These are phyloP conservation scores for Drosophila infuscata DNA, from an alignment of 2,888 invertebrate species.

Conservation along the genomic window DNA sequence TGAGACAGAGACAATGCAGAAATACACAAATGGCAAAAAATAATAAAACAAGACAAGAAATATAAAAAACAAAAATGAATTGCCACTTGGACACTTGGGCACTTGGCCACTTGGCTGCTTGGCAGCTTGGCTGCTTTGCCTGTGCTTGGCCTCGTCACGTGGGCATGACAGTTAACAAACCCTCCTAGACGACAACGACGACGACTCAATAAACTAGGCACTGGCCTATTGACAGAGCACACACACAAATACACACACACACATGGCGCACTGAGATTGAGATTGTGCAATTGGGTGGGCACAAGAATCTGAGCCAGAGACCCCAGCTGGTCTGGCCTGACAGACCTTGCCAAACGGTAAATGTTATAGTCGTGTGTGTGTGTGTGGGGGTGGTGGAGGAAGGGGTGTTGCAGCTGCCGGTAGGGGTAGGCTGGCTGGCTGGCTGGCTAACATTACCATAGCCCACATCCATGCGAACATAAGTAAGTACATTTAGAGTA, in stretches of 20 bases:
- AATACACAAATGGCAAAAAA: conserved; percentile 24
- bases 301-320: conserved; percentile 68
- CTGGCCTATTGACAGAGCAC: conserved; percentile 73
- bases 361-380: conserved; percentile 56
- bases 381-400: conserved; percentile 11
- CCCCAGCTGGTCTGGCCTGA: conserved; percentile 67
- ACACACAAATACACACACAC: conserved; percentile 45
- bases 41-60: conserved; percentile 16
- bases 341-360: conserved; percentile 76
- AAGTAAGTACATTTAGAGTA: conserved; percentile 31
- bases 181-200: conserved; percentile 44
- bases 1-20: conserved; percentile 34
- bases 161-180: conserved; percentile 75
- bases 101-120: not conserved
- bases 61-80: conserved; percentile 51
- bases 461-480: conserved; percentile 57
- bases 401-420: conserved; percentile 32
- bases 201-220: conserved; percentile 74
- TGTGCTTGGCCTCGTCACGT: conserved; percentile 67
- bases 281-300: conserved; percentile 80
- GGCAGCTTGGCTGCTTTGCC: conserved; percentile 11
- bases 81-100: conserved; percentile 63
- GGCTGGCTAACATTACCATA: conserved; percentile 70
- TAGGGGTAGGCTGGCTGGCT: conserved; percentile 40
- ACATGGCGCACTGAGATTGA: conserved; percentile 48